Conservation (phyloP, 1,140 invertebrate species). For the Piezodorus guildinii region DNA sequence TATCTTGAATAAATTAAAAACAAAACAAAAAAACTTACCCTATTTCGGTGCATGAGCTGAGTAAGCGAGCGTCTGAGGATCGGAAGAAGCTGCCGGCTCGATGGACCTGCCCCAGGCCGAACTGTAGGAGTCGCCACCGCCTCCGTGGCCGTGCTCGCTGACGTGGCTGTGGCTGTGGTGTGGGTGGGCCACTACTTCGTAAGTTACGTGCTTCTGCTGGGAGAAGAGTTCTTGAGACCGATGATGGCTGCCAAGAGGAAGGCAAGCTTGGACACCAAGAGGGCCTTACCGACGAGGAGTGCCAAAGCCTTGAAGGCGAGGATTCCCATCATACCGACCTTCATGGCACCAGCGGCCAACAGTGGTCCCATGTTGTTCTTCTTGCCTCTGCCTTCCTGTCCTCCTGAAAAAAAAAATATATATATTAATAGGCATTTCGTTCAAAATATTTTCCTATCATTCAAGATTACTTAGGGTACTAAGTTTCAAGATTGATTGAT, state of each 20-base stretch:
- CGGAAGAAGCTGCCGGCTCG: conserved; percentile 36
- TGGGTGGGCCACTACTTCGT: conserved; percentile 57
- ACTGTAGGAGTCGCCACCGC: conserved; percentile 32
- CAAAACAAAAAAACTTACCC: background rate
- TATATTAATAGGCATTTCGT: background rate
- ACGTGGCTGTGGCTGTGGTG: conserved; percentile 43
- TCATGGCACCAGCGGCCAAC: conserved; percentile 60
- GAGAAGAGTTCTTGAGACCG: conserved; percentile 71
- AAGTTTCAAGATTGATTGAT: no score
- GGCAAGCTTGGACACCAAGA: conserved; percentile 69
- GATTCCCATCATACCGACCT: conserved; percentile 64
- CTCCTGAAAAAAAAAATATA: conserved; percentile 18
- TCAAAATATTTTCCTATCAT: no score
- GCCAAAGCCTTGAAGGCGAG: conserved; percentile 66
- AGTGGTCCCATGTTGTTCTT: conserved; percentile 66
- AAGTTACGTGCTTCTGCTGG: conserved; percentile 57
- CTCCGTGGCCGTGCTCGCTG: conserved; percentile 35
- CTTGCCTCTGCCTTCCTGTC: conserved; percentile 45
- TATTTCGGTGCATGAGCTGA: conserved; percentile 40
- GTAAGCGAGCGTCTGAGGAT: conserved; percentile 52
- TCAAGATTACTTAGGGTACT: no score
- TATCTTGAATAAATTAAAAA: no score
- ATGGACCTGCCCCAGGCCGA: conserved; percentile 46
- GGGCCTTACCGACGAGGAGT: conserved; percentile 68
- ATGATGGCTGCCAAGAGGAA: conserved; percentile 64